Base-by-base conservation (phyloP, 2,888 invertebrate genomes). In the Anarsia innoxiella region DNA sequence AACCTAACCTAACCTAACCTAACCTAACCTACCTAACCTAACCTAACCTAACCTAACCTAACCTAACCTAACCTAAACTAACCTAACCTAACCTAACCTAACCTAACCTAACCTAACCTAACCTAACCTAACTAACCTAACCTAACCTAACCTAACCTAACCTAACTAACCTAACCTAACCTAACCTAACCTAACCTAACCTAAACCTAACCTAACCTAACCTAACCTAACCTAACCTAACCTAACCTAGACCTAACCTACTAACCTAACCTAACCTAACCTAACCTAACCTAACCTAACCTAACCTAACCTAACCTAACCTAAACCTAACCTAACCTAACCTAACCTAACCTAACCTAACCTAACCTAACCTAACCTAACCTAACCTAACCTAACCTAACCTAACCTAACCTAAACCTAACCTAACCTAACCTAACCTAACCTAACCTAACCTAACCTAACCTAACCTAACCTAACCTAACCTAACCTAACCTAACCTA, bases 171-270 rank as follows among this genome's bases (percentile, higher is more conserved):
- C 41, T 31, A 37, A 37, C 37, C 41, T 29, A 33, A 41, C 37
- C 41, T 38, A 37, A 41, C 41, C 41, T 35, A 37, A 41, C 41
- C 41, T 38, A 41, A 37, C 41, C 41, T 37, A 39, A 40, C 39
- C 39, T 36, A n/a, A 39, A 42, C 36, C 39, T 37, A 40, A 42
- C 39, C 37, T 31, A 40, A 37, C 40, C 40, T 34, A 40, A 33
- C 37, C 37, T 37, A 40, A 33, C 33, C 35, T 32, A 46, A 43
- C 44, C 46, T 44, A 48, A 45, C 48, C 48, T 48, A 46, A 48
- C 45, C 48, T 44, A 48, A 48, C 48, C 48, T 47, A 44, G n/a
- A 43, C 43, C 43, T 41, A 46, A 43, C 41, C 41, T 41, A 41
- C 43, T 40, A 41, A 41, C 41, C 46, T 37, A 38, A 46, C 37